Percentiles rank a stretch among this genome's conserved stretches.
Conservation (phyloP, 2,797 vertebrate genomes). For the Okamejei kenojei region DNA sequence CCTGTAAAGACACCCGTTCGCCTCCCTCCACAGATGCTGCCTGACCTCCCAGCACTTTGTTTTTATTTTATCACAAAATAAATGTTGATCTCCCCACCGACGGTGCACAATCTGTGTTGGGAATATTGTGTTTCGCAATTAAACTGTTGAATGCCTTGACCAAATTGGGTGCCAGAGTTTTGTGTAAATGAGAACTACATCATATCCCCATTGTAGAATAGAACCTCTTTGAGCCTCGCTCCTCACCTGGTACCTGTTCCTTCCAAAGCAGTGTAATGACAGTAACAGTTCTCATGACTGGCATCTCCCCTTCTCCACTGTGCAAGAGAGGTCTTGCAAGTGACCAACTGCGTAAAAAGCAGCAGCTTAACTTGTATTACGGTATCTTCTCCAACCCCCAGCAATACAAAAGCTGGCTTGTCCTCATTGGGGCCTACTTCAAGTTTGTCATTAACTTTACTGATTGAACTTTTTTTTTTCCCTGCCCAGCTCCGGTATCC, state of each 20-base stretch:
- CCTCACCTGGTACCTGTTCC: background rate
- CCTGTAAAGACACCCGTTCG: too few species aligned
- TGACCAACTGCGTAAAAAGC: background rate
- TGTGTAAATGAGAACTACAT: background rate
- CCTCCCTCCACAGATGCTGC: too few species aligned
- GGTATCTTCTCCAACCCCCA: constrained; percentile 24
- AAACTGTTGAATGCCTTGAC: background rate
- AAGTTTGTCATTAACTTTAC: constrained; percentile 36
- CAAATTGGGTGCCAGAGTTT: background rate
- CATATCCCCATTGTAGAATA: background rate
- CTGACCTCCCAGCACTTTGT: too few species aligned
- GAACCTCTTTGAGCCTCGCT: background rate
- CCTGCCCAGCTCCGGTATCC: background rate
- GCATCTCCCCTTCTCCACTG: background rate
- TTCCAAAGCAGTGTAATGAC: background rate
- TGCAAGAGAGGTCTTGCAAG: background rate
- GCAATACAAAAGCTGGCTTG: constrained; percentile 34
- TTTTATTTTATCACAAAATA: too few species aligned
- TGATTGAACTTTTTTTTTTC: constrained; percentile 31
- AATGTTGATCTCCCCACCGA: background rate
- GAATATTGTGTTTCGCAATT: background rate
- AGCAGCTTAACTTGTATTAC: constrained; percentile 36
- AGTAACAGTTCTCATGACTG: background rate
- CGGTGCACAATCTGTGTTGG: background rate
- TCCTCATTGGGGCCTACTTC: constrained; percentile 34